A percentile compares a stretch with the other conserved stretches of the same genome.
Conservation (phyloP, 1,140 invertebrate genomes). For the Tetranychus cinnabarinus region DNA sequence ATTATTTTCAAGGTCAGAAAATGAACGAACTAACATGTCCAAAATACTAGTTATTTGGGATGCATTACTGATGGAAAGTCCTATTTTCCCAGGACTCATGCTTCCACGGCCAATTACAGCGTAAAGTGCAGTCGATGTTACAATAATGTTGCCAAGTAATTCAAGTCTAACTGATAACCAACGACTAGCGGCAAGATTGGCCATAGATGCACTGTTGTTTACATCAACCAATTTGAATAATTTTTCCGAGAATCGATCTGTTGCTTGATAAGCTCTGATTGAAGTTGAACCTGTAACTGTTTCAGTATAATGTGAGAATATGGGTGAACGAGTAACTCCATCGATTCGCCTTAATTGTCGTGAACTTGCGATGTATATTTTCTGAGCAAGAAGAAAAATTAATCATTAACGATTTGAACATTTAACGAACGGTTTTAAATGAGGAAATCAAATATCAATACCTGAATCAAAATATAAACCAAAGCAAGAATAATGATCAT, state of each 20-base stretch:
- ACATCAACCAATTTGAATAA: background rate
- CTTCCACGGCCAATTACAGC: conserved; percentile 47
- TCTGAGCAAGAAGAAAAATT: conserved; percentile 21
- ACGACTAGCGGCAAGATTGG: background rate
- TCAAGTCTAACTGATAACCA: background rate
- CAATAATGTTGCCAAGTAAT: background rate
- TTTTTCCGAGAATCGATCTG: conserved; percentile 11
- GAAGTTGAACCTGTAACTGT: conserved; percentile 27
- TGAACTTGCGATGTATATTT: too few relatives aligned
- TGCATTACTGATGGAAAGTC: conserved; percentile 37
- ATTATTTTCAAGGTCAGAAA: too few relatives aligned
- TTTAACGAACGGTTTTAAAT: too few relatives aligned
- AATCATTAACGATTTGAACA: background rate
- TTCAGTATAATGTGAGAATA: conserved; percentile 32
- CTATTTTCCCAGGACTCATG: conserved; percentile 60
- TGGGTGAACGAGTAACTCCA: conserved; percentile 22
- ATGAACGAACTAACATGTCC: too few relatives aligned
- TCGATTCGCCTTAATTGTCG: too few relatives aligned
- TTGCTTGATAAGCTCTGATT: conserved; percentile 29
- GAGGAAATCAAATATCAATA: conserved; percentile 11
- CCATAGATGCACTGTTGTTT: background rate
- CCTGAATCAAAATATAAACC: conserved; percentile 65
- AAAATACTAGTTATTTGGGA: too few relatives aligned
- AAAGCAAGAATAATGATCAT: conserved; percentile 50
- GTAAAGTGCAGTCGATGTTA: conserved; percentile 40